Conservation (phyloP, 2,888 invertebrate species). For the Cephus nigrinus region DNA sequence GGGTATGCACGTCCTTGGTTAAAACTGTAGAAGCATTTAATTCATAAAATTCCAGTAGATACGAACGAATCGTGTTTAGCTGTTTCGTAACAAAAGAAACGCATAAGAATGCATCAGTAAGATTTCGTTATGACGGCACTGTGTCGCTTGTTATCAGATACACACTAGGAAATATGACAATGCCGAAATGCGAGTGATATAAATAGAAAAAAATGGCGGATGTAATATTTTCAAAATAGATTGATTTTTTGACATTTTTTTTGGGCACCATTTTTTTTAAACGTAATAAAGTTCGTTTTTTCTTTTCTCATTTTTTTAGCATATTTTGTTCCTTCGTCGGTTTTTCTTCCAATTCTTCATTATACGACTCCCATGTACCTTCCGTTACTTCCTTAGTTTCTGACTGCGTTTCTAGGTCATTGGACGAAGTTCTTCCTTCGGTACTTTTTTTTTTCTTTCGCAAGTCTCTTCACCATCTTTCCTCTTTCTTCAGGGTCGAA, state of each 20-base stretch:
- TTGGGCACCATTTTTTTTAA: neutral
- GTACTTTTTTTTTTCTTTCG: neutral
- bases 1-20: neutral
- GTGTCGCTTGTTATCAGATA: neutral
- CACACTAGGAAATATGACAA: neutral
- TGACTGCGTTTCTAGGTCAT: neutral
- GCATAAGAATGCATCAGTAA: neutral
- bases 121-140: neutral
- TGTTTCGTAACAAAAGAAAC: too few relatives aligned
- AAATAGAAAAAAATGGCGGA: neutral
- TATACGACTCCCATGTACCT: too few relatives aligned
- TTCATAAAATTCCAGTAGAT: neutral
- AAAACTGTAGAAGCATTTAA: neutral
- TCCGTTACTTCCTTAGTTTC: neutral
- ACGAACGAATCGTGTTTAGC: too few relatives aligned
- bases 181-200: neutral
- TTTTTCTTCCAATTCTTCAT: too few relatives aligned
- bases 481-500: neutral
- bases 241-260: neutral
- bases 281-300: neutral
- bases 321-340: too few relatives aligned
- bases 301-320: neutral
- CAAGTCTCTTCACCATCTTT: neutral
- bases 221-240: neutral
- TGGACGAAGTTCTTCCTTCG: neutral